Base-by-base conservation (phyloP, 2,113 vertebrate genomes). In the Raja brachyura region DNA sequence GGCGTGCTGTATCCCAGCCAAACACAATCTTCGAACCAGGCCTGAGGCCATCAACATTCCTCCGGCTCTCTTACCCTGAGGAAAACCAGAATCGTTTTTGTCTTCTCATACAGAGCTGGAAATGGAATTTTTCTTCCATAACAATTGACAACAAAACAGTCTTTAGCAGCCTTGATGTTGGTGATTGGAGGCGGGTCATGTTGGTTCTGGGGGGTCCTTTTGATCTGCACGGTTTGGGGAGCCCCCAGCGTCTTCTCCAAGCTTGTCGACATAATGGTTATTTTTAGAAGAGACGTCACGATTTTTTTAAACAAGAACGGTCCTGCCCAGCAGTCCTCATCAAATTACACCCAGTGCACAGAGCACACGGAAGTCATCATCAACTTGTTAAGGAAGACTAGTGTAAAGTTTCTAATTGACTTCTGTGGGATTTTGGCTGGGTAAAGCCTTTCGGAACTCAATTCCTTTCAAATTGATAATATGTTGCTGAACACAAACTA, bases 141-240 rank as follows among this genome's bases (percentile, higher is more conserved):
- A 0, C 95, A 95, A 93, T 98, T 96, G 94, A 96, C 95, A 93
- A 99, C 94, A 0, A 94, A 94, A 93, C 97, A 96, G 93, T 68
- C 93, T 63, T 95, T 95, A n/a, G 93, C 93, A 4, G 96, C 95
- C 7, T 95, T 95, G 14, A 97, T 95, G 0, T 96, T 95, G 13
- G 95, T 86, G 31, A 33, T 2, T 75, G 25, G 14, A 25, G 48
- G 63, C 13, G 25, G 9, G 14, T 0, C 25, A n/a, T 31, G 16
- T 18, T 4, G 7, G 18, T 93, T 93, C 33, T 31, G 78, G 0
- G 59, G 93, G 5, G 48, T 73, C 16, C 94, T 93, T 68, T 94
- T 61, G 93, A 98, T 94, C 95, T 98, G 98, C 94, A 93, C 96
- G 22, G 96, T 98, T 94, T 98, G 94, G 3, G 97, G 96, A 0